Conservation (phyloP, 1,140 invertebrate species). For the Nebria ingens region DNA sequence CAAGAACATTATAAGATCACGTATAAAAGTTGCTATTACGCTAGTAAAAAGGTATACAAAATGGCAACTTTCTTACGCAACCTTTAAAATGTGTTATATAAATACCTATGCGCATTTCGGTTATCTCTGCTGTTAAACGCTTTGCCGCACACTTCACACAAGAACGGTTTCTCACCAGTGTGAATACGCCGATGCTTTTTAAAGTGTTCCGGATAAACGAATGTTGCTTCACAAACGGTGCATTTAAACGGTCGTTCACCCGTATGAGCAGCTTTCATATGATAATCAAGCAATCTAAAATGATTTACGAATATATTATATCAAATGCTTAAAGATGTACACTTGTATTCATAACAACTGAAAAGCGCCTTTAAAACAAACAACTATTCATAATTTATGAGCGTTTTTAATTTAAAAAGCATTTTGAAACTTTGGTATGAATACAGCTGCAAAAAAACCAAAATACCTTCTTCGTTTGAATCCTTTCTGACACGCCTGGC, state of each 20-base stretch:
- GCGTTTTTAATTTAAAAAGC: too few relatives aligned
- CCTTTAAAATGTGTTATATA: not conserved
- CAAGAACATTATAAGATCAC: too few relatives aligned
- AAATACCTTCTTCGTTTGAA: constrained; percentile 56
- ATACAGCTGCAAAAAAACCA: not conserved
- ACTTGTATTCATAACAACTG: not conserved
- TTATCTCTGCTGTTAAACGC: constrained; percentile 75
- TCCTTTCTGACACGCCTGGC: constrained; percentile 54
- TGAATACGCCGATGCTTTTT: constrained; percentile 74
- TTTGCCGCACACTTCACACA: constrained; percentile 80
- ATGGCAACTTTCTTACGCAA: too few relatives aligned
- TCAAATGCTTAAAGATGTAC: not conserved
- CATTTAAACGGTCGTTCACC: constrained; percentile 69
- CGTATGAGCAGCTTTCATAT: constrained; percentile 69
- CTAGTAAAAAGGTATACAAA: too few relatives aligned
- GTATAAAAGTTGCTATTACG: too few relatives aligned
- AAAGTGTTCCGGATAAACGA: constrained; percentile 75
- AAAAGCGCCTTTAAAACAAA: not conserved
- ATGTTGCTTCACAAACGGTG: constrained; percentile 58
- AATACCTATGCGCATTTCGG: constrained; percentile 60
- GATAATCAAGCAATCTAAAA: constrained; percentile 60
- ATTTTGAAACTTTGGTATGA: too few relatives aligned
- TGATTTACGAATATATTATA: not conserved
- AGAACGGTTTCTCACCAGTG: constrained; percentile 65
- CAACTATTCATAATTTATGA: too few relatives aligned